These are phyloP conservation scores for Bombus breviceps DNA, from an alignment of 1,140 invertebrate genomes.

Conservation along the genomic window DNA sequence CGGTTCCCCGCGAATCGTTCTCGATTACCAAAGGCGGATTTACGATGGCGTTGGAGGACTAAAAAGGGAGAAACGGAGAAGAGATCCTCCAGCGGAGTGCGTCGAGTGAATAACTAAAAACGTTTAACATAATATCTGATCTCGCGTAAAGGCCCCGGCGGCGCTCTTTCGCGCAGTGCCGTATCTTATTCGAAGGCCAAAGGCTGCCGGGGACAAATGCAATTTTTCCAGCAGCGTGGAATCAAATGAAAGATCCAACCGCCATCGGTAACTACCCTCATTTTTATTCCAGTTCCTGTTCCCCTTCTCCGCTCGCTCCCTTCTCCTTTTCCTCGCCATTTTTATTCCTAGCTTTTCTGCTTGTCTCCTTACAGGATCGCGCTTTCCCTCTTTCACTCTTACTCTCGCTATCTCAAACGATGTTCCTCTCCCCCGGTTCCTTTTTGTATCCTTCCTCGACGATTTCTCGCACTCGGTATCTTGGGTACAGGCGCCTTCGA, in stretches of 20 bases:
- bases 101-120: constrained; percentile 76
- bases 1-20: constrained; percentile 67
- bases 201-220: constrained; percentile 73
- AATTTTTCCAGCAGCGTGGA: constrained; percentile 69
- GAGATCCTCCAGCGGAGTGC: constrained; percentile 35
- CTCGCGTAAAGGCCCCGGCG: constrained; percentile 67
- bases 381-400: not conserved
- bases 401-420: constrained; percentile 19
- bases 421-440: not conserved
- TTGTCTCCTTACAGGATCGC: not conserved
- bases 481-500: constrained; percentile 1
- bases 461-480: constrained; percentile 28
- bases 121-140: constrained; percentile 79
- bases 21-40: constrained; percentile 70
- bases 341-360: not conserved
- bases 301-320: not conserved
- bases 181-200: constrained; percentile 66
- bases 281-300: constrained; percentile 62
- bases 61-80: not conserved
- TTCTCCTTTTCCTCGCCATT: not conserved
- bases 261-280: constrained; percentile 69
- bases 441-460: no score
- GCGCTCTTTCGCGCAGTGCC: constrained; percentile 63
- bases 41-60: not conserved
- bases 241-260: constrained; percentile 75